Percentiles rank a stretch among this genome's conserved stretches.
These are phyloP conservation scores for Bradypodion ventrale DNA, from an alignment of 2,797 vertebrate species.

Conservation along the genomic window DNA sequence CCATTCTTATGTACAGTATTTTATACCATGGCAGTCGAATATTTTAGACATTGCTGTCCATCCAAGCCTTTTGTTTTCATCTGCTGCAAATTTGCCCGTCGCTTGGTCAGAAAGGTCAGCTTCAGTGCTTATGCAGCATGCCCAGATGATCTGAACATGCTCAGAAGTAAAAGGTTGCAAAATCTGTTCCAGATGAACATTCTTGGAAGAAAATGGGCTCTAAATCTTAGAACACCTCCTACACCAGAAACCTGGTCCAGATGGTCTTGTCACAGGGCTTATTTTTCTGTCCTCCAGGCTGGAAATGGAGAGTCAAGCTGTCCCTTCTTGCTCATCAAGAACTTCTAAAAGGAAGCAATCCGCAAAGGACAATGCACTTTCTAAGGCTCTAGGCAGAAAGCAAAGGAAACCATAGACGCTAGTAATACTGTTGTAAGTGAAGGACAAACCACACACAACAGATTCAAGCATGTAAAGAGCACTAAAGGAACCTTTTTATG, in stretches of 20 bases:
- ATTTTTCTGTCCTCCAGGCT: constrained; percentile 13
- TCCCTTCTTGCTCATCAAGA: constrained; percentile 22
- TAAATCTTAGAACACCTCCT: constrained; percentile 3
- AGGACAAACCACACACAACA: not conserved
- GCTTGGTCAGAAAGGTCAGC: not conserved
- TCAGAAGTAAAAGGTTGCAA: not conserved
- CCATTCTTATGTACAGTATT: not conserved
- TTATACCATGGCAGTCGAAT: not conserved
- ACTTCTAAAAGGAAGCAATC: constrained; percentile 21
- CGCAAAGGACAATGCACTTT: not conserved
- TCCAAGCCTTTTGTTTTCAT: not conserved
- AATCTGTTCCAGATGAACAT: not conserved
- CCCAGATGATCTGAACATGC: not conserved
- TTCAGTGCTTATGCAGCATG: not conserved
- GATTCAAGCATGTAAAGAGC: not conserved
- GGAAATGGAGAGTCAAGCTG: constrained; percentile 17
- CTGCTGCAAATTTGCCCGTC: not conserved
- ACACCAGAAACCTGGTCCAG: constrained; percentile 6
- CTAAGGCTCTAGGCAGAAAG: not conserved
- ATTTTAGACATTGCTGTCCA: not conserved
- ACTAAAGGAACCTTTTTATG: not conserved
- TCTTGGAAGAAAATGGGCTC: constrained; percentile 7
- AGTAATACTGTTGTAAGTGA: not conserved
- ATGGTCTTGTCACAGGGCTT: constrained; percentile 14
- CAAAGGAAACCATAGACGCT: not conserved